Evolutionary conservation across 2,113 vertebrate genomes (phyloP), one percentile per base, ranked within the genome.

Genomic region (Phoenicopterus ruber): DNA sequence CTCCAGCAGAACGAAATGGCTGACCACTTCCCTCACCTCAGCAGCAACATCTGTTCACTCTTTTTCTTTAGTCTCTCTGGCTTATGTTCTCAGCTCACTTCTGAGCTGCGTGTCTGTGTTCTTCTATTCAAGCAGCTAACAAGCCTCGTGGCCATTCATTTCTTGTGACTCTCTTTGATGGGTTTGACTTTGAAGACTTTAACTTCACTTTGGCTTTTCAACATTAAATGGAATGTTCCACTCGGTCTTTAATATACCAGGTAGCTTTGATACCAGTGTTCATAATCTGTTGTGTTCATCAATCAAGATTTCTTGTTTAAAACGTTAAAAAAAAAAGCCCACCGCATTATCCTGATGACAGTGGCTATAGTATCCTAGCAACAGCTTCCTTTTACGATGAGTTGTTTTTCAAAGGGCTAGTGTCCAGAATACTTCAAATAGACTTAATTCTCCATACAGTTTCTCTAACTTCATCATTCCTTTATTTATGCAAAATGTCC

Each of bases 281-380:
- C 83, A 26, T 54, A 54, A 65, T 69, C 44, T 69, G 5, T 59
- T 71, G 13, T 42, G 22, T 50, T 82, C 69, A 87, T 76, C 49
- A 55, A 38, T 42, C 25, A 91, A 54, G 18, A 69, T 24, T 40
- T 82, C 73, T 82, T n/a, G 12, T 50, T 94, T 59, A 83, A 82
- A 57, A 66, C 65, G 76, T 31, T 32, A 15, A 63, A 82, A 86
- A 52, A 67, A 47, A 49, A 52, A 24, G 1, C 9, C 74, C 14
- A 47, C 17, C 16, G 44, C 18, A 69, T 93, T 79, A 57, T 7
- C 1, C 52, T 79, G 80, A 86, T 84, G 83, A 49, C 47, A 79
- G 36, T 63, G 61, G 25, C 29, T 82, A 72, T 12, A 44, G 72
- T 96, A 79, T 91, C 95, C 46, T 95, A 95, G 96, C 90, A 95